Conservation (phyloP, 2,797 vertebrate genomes). For the Cichlasoma orientale region DNA sequence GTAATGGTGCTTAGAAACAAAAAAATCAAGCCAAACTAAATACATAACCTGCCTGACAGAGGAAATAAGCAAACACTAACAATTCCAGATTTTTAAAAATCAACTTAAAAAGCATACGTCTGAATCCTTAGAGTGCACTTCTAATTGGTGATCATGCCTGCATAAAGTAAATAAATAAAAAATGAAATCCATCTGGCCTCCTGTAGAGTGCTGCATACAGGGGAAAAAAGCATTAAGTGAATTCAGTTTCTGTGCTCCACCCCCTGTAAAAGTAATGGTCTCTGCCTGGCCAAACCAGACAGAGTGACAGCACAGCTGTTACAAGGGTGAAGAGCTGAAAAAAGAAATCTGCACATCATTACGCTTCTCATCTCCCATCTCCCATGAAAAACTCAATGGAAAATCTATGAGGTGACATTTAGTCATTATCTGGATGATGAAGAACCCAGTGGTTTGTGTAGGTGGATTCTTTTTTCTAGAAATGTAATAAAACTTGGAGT, state of each 20-base stretch:
- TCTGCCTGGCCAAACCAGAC: neutral
- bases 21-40: neutral
- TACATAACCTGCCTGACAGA: neutral
- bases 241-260: neutral
- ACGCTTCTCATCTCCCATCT: neutral
- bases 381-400: neutral
- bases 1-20: neutral
- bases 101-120: neutral
- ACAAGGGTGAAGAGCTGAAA: no score
- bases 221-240: neutral
- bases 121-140: neutral
- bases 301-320: neutral
- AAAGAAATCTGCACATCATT: no score
- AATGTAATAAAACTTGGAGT: neutral
- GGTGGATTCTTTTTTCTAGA: neutral
- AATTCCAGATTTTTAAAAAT: neutral
- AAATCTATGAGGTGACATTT: neutral
- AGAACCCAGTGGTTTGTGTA: neutral
- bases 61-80: neutral
- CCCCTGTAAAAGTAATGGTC: neutral
- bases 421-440: neutral
- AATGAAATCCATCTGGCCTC: no score
- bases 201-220: no score
- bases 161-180: no score
- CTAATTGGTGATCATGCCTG: no score